Evolutionary conservation across 2,888 invertebrate species (phyloP).

Genomic region (Andrena dorsata): DNA sequence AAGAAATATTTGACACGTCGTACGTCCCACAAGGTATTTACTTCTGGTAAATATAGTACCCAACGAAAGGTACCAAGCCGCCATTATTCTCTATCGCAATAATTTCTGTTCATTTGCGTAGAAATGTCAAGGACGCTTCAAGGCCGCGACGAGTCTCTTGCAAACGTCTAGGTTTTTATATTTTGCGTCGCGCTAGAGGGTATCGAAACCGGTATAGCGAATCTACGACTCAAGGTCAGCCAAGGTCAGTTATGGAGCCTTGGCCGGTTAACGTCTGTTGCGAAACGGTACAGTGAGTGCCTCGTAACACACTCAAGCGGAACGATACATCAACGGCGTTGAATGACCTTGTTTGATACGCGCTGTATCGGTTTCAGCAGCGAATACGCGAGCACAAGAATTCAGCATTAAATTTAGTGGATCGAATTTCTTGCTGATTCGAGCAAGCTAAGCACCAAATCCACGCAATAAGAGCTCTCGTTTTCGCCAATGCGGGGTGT

Average conservation of each 20-base stretch:
- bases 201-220: constrained; percentile 8
- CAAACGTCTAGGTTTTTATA: neutral
- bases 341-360: constrained; percentile 36
- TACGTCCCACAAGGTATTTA: neutral
- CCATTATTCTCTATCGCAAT: neutral
- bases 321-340: constrained; percentile 22
- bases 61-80: neutral
- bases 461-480: neutral
- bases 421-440: neutral
- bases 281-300: constrained; percentile 29
- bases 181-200: neutral
- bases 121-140: neutral
- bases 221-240: constrained; percentile 30
- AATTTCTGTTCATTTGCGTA: no score
- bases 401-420: neutral
- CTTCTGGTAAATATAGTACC: neutral
- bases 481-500: no score
- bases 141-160: neutral
- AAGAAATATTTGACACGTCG: neutral
- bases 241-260: constrained; percentile 29
- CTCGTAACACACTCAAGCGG: constrained; percentile 30
- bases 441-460: neutral
- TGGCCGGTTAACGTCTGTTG: constrained; percentile 34
- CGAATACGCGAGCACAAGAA: no score
- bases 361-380: neutral